Evolutionary conservation across 2,797 vertebrate genomes (phyloP).

Genomic region (Myotis daubentonii): DNA sequence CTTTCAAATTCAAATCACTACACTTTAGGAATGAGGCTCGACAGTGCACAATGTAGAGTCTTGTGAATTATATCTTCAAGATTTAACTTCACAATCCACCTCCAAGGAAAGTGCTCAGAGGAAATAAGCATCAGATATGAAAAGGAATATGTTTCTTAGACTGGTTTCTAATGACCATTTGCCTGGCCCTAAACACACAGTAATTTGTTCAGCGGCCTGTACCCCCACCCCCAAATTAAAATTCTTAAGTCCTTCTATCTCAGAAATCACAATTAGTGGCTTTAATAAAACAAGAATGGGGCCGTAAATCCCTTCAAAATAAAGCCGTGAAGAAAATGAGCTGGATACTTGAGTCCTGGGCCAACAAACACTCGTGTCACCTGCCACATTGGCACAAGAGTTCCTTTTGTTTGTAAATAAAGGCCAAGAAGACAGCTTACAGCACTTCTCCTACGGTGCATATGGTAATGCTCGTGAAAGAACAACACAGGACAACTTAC

Average conservation of each 20-base stretch:
- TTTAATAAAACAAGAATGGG: neutral
- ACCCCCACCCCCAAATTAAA: neutral
- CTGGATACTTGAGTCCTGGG: neutral
- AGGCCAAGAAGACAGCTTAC: neutral
- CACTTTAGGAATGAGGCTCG: neutral
- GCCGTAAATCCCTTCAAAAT: neutral
- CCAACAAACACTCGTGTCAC: neutral
- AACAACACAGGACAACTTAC: neutral
- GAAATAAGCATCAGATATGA: neutral
- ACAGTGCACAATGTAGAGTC: no score
- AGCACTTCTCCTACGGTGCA: neutral
- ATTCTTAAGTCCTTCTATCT: neutral
- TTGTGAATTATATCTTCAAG: neutral
- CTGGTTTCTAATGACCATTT: neutral
- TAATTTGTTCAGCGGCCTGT: neutral
- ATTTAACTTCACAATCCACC: neutral
- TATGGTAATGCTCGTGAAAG: neutral
- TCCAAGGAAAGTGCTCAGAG: neutral
- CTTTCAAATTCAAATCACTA: neutral
- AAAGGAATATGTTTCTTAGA: neutral
- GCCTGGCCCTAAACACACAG: neutral
- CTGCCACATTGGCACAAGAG: neutral
- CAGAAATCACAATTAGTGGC: conserved; percentile 11
- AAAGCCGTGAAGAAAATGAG: neutral
- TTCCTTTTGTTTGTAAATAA: conserved; percentile 39